phyloP scores from a whole-genome alignment of 2,888 invertebrate species.

The Chymomyza fuscimana region DNA sequence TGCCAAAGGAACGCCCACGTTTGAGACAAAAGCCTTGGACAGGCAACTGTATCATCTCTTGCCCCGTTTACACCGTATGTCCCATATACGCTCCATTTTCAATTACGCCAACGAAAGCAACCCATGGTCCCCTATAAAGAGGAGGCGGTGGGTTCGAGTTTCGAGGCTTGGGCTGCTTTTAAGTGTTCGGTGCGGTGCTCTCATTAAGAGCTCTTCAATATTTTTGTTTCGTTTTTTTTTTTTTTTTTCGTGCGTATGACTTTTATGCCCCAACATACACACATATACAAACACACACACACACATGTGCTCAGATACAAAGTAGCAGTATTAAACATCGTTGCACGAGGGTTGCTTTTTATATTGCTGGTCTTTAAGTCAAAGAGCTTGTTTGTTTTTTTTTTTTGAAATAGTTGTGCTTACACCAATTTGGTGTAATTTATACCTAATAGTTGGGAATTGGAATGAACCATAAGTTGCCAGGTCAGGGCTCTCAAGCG shows the following conservation, averaged over 20 bases:
- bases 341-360: too few relatives aligned
- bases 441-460: too few relatives aligned
- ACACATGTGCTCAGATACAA: not conserved
- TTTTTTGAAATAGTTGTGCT: too few relatives aligned
- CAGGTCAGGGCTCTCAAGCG: too few relatives aligned
- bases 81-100: conserved; percentile 61
- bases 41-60: conserved; percentile 2
- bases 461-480: too few relatives aligned
- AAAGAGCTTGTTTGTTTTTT: too few relatives aligned
- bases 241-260: conserved; percentile 26
- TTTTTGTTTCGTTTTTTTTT: conserved; percentile 21
- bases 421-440: too few relatives aligned
- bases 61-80: not conserved
- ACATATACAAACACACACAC: not conserved
- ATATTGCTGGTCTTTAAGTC: too few relatives aligned
- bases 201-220: conserved; percentile 61
- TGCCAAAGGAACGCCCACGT: not conserved
- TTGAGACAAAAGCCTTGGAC: conserved; percentile 30
- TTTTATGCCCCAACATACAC: conserved; percentile 7
- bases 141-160: not conserved
- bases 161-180: conserved; percentile 17
- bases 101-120: conserved; percentile 58
- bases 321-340: not conserved
- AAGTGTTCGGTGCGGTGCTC: conserved; percentile 20
- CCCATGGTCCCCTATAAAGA: conserved; percentile 35